A percentile compares a stretch with the other conserved stretches of the same genome.
Evolutionary conservation across 2,113 vertebrate genomes (phyloP).

Genomic region (Peromyscus polionotus): DNA sequence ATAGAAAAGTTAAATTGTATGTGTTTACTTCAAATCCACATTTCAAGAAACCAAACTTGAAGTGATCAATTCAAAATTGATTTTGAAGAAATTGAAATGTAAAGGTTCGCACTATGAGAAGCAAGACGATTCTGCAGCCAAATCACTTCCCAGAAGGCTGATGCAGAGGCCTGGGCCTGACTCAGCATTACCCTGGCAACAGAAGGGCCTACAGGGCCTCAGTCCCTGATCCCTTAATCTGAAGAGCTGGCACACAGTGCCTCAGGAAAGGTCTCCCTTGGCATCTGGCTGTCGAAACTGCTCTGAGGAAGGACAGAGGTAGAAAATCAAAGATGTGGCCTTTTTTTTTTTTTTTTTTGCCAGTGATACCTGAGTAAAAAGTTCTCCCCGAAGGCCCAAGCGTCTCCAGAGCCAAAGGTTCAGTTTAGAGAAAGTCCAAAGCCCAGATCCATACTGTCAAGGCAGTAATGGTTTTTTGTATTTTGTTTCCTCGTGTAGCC

Average conservation of each 20-base stretch:
- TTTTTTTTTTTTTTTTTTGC: not conserved
- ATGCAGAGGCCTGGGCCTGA: constrained; percentile 66
- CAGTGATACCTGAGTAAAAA: not conserved
- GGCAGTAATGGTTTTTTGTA: not conserved
- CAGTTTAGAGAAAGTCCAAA: not conserved
- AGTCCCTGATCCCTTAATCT: constrained; percentile 75
- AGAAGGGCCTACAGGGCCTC: constrained; percentile 64
- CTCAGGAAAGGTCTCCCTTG: constrained; percentile 49
- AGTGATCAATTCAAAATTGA: not conserved
- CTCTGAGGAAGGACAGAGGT: not conserved
- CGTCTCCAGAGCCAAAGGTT: not conserved
- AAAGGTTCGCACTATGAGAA: not conserved
- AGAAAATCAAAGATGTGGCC: not conserved
- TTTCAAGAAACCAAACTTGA: constrained; percentile 39
- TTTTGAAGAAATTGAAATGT: constrained; percentile 20
- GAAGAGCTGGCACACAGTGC: constrained; percentile 40
- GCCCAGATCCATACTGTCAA: not conserved
- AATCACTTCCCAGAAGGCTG: constrained; percentile 59
- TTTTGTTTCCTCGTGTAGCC: not conserved
- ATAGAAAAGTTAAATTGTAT: not conserved
- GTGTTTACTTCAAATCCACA: constrained; percentile 49
- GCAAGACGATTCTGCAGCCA: not conserved
- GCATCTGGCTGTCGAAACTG: constrained; percentile 41
- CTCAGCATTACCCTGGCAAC: constrained; percentile 76
- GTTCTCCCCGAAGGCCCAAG: not conserved